These are phyloP conservation scores for Pelobates fuscus DNA, from an alignment of 2,113 vertebrate genomes.

Conservation along the genomic window DNA sequence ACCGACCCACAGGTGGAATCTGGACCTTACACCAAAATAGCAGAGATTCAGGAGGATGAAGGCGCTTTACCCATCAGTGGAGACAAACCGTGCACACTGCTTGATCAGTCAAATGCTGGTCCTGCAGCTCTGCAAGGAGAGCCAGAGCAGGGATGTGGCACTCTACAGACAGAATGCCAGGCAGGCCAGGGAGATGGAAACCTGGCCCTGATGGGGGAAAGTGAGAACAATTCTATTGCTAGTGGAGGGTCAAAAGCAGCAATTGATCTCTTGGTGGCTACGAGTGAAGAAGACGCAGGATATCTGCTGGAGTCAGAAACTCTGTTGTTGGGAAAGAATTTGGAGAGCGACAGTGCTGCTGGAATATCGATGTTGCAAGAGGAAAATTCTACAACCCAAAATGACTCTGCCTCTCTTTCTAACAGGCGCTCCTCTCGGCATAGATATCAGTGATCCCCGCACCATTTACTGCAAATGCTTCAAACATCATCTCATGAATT, in stretches of 20 bases:
- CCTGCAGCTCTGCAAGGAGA: not conserved
- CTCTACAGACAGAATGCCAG: not conserved
- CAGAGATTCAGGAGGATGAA: constrained; percentile 34
- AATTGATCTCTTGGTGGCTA: not conserved
- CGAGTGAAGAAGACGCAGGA: constrained; percentile 17
- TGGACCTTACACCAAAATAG: not conserved
- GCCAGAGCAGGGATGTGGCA: not conserved
- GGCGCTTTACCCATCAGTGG: not conserved
- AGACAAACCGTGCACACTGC: too few species aligned
- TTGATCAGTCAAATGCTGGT: too few species aligned
- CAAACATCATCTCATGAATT: not conserved
- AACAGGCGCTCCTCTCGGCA: constrained; percentile 63
- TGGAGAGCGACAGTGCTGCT: not conserved
- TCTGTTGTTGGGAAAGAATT: not conserved
- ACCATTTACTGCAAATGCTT: not conserved
- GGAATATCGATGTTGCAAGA: constrained; percentile 23
- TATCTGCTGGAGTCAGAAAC: constrained; percentile 6
- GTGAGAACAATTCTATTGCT: not conserved
- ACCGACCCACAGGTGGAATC: not conserved
- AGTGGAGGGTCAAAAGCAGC: not conserved
- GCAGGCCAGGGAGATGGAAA: not conserved
- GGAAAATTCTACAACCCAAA: constrained; percentile 46
- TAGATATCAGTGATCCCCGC: constrained; percentile 39
- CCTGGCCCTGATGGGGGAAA: not conserved
- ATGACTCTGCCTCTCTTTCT: constrained; percentile 48